These are phyloP conservation scores for Rousettus madagascariensis DNA, from an alignment of 2,797 vertebrate species.

Conservation along the genomic window DNA sequence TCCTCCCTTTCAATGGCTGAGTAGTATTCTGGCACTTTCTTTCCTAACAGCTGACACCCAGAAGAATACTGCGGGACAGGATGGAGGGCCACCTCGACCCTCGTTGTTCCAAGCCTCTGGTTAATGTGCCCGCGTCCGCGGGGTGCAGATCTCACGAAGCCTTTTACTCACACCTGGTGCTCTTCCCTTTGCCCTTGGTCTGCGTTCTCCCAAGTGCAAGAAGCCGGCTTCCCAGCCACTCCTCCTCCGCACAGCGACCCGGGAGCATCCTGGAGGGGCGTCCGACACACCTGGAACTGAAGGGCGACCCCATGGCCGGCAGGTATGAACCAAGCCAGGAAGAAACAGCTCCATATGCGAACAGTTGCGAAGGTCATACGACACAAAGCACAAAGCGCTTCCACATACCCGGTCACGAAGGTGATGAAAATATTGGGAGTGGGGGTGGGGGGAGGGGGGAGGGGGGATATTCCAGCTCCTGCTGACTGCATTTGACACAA, in stretches of 20 bases:
- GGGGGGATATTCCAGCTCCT: not conserved
- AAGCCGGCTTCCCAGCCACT: fast-evolving
- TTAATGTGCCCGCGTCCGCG: fast-evolving
- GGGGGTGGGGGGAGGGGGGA: too few species aligned
- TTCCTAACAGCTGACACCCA: not conserved
- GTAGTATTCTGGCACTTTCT: not conserved
- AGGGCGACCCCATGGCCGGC: fast-evolving
- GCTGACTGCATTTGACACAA: not conserved
- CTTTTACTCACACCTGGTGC: fast-evolving
- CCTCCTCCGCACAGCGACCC: fast-evolving
- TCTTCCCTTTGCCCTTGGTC: fast-evolving
- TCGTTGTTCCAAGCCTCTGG: fast-evolving
- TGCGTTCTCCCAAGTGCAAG: fast-evolving
- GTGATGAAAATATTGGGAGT: not conserved
- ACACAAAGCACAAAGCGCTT: not conserved
- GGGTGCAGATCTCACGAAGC: fast-evolving
- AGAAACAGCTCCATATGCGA: not conserved
- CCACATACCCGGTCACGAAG: not conserved
- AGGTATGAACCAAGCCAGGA: not conserved
- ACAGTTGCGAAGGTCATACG: fast-evolving
- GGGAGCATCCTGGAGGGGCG: not conserved
- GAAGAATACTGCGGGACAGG: not conserved
- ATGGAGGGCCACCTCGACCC: not conserved
- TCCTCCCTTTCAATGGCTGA: not conserved
- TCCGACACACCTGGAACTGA: not conserved